Conservation (phyloP, 2,888 invertebrate species). For the Morpho deidamia region DNA sequence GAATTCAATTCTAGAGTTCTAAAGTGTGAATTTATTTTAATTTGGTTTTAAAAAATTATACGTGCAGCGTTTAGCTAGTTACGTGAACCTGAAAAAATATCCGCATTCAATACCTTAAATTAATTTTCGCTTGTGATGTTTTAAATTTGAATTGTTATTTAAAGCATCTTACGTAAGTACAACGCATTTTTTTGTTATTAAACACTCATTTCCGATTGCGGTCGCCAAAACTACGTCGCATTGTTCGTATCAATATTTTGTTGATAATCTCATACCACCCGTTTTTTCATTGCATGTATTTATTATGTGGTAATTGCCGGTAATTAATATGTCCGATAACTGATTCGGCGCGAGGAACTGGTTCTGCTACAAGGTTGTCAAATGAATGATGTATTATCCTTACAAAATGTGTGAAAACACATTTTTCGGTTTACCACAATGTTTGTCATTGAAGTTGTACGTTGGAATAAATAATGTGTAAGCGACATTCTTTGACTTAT, state of each 20-base stretch:
- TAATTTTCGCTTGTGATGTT: conserved; percentile 59
- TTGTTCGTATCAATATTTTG: conserved; percentile 8
- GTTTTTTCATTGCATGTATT: conserved; percentile 14
- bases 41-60: conserved; percentile 37
- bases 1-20: conserved; percentile 41
- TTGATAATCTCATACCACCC: conserved; percentile 15
- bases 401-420: not conserved
- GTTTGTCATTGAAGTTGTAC: conserved; percentile 4
- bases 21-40: conserved; percentile 32
- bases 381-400: not conserved
- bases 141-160: conserved; percentile 62
- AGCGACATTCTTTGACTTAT: not conserved
- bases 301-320: conserved; percentile 19
- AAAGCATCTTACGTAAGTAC: conserved; percentile 71
- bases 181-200: conserved; percentile 49
- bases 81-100: conserved; percentile 34
- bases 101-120: conserved; percentile 35
- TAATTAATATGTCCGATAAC: conserved; percentile 20
- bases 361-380: conserved; percentile 23
- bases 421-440: not conserved
- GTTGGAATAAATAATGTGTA: not conserved
- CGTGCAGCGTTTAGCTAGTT: conserved; percentile 31
- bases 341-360: conserved; percentile 18
- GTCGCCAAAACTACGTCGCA: conserved; percentile 9
- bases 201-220: conserved; percentile 32